Conservation (phyloP, 2,797 vertebrate species). For the Labeo calbasu region DNA sequence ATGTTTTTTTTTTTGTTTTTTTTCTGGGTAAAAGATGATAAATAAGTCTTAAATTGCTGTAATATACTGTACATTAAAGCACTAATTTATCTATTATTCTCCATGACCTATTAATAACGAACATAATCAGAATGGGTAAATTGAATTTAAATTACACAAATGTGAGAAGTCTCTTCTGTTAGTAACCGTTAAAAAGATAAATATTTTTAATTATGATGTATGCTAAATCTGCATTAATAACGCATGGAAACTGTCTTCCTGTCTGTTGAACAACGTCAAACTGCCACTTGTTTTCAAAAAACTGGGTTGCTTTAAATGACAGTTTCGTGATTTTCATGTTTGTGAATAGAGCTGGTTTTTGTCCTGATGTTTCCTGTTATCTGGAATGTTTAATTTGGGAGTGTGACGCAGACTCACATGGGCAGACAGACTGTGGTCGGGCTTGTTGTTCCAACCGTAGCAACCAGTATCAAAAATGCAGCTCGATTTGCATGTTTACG, state of each 20-base stretch:
- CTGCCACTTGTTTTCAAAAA: neutral
- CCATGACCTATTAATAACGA: neutral
- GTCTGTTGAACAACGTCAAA: neutral
- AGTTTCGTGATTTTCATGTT: neutral
- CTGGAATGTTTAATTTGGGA: constrained; percentile 25
- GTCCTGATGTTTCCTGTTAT: constrained; percentile 22
- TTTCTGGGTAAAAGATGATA: neutral
- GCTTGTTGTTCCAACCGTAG: too few species aligned
- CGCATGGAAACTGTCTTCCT: neutral
- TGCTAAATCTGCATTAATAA: neutral
- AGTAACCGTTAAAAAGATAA: neutral
- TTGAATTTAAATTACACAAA: neutral
- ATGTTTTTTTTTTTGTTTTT: constrained; percentile 6
- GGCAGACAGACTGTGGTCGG: neutral
- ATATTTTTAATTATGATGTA: neutral
- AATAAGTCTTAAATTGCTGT: constrained; percentile 5
- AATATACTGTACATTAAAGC: constrained; percentile 33
- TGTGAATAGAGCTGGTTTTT: neutral
- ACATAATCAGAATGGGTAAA: neutral
- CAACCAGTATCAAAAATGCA: neutral
- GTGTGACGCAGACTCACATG: constrained; percentile 13
- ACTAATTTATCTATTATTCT: constrained; percentile 7
- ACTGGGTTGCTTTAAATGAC: neutral
- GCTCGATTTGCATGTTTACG: neutral
- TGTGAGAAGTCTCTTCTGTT: neutral